Conservation (phyloP, 2,888 invertebrate species). For the Octodonta nipae region DNA sequence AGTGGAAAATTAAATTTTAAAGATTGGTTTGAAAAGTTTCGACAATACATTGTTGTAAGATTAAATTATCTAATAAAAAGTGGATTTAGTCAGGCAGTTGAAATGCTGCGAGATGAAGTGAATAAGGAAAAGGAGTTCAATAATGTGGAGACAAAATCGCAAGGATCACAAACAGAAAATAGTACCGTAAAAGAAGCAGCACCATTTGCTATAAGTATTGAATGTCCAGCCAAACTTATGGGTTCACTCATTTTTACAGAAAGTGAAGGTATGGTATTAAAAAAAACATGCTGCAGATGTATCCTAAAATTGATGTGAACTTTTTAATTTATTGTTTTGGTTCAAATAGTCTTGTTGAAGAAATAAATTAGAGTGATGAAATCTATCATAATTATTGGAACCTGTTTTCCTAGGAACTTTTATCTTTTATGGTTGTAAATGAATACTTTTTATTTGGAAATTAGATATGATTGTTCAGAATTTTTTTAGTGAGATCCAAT, state of each 20-base stretch:
- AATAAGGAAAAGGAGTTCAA: not conserved
- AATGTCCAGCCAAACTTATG: conserved; percentile 12
- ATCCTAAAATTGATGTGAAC: not conserved
- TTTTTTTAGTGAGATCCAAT: no score
- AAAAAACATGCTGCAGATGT: no score
- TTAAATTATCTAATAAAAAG: conserved; percentile 15
- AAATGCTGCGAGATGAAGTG: conserved; percentile 5
- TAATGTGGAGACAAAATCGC: conserved; percentile 3
- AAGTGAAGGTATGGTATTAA: conserved; percentile 6
- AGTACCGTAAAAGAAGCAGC: conserved; percentile 13
- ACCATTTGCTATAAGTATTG: conserved; percentile 17
- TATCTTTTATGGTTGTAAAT: no score
- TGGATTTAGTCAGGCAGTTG: conserved; percentile 12
- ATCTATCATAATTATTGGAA: no score
- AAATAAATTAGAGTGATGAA: no score
- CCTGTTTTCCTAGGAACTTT: no score
- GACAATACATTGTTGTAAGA: conserved; percentile 16
- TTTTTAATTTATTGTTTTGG: not conserved
- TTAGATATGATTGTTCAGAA: no score
- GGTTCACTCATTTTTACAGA: conserved; percentile 17
- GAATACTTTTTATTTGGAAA: no score
- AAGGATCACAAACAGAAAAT: conserved; percentile 15
- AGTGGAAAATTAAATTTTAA: conserved; percentile 18
- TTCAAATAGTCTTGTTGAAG: not conserved
- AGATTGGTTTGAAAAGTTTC: conserved; percentile 19